Percentiles rank a stretch among this genome's conserved stretches.
These are phyloP conservation scores for Cephus runcator DNA, from an alignment of 2,888 invertebrate species.

Conservation along the genomic window DNA sequence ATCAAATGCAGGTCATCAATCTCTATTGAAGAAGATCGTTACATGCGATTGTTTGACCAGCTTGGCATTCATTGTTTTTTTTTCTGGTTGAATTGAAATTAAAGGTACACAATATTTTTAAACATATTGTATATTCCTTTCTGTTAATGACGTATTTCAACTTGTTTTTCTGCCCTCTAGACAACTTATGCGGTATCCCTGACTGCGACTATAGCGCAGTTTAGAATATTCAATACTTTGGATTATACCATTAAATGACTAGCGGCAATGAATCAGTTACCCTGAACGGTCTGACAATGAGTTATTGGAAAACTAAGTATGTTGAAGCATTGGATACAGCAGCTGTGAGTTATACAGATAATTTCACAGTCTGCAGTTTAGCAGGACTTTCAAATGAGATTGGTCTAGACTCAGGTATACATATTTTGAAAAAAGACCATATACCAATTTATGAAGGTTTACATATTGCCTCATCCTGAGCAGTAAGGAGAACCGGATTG, in stretches of 20 bases:
- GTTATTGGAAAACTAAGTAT: slow-evolving; percentile 38
- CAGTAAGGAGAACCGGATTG: slow-evolving; percentile 11
- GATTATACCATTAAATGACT: slow-evolving; percentile 40
- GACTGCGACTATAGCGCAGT: slow-evolving; percentile 70
- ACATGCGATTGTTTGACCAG: slow-evolving; percentile 89
- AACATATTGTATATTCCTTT: background rate
- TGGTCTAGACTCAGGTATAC: too few relatives aligned
- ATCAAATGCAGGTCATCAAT: slow-evolving; percentile 95
- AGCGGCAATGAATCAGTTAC: slow-evolving; percentile 26
- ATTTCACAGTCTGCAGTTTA: slow-evolving; percentile 31
- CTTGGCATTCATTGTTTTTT: slow-evolving; percentile 88
- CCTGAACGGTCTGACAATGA: slow-evolving; percentile 30
- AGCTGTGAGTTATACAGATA: slow-evolving; percentile 20
- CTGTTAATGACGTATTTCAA: background rate
- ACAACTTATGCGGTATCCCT: slow-evolving; percentile 73
- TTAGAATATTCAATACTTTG: slow-evolving; percentile 75
- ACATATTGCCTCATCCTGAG: slow-evolving; percentile 34
- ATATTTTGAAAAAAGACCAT: too few relatives aligned
- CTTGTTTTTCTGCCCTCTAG: slow-evolving; percentile 53
- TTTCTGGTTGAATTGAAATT: slow-evolving; percentile 83
- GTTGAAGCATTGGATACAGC: slow-evolving; percentile 11
- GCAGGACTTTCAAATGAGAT: too few relatives aligned
- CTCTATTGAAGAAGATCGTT: slow-evolving; percentile 89
- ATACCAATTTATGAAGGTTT: background rate
- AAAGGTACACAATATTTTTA: slow-evolving; percentile 68